phyloP scores from a whole-genome alignment of 35 echinoderm and acorn worm genomes.

The Amphiura filiformis region DNA sequence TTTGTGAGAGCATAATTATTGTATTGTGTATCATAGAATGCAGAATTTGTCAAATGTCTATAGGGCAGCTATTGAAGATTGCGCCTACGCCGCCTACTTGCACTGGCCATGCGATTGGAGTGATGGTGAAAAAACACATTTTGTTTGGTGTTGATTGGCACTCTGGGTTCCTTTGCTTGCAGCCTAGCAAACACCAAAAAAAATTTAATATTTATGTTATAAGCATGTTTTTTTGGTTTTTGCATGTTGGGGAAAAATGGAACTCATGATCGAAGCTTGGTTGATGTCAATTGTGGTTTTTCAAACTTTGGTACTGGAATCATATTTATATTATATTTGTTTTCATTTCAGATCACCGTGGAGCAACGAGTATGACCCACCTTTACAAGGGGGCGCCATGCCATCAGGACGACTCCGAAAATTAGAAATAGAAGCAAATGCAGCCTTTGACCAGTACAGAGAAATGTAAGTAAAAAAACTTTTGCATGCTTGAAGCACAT shows the following conservation, averaged over 20 bases:
- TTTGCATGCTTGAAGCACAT: too few species aligned
- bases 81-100: too few species aligned
- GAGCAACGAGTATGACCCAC: conserved; percentile 89
- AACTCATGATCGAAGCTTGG: not conserved
- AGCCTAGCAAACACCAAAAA: too few species aligned
- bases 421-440: conserved; percentile 87
- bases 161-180: too few species aligned
- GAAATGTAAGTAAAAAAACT: conserved; percentile 81
- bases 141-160: too few species aligned
- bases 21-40: too few species aligned
- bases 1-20: too few species aligned
- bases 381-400: conserved; percentile 70
- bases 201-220: not conserved
- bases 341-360: conserved; percentile 78
- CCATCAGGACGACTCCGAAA: conserved; percentile 80
- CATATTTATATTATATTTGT: not conserved
- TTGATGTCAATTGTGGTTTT: not conserved
- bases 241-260: not conserved
- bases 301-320: not conserved
- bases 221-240: not conserved
- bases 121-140: too few species aligned
- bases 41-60: too few species aligned
- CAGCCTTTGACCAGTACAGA: conserved; percentile 92
- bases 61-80: too few species aligned
- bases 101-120: too few species aligned